phyloP scores from a whole-genome alignment of 2,113 vertebrate species.

The Charadrius vociferus region DNA sequence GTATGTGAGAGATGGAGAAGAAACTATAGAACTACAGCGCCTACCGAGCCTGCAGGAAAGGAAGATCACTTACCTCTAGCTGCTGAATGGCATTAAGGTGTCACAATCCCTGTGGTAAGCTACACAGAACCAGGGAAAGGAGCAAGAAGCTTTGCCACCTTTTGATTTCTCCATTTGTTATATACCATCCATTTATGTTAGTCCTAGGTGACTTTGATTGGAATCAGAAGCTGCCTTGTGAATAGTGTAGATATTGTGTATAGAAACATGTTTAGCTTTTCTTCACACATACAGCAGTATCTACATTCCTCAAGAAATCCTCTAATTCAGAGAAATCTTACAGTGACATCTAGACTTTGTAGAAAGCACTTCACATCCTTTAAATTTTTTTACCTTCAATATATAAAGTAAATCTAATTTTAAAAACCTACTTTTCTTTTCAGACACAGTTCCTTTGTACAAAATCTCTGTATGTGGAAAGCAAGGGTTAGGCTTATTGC shows the following conservation, averaged over 20 bases:
- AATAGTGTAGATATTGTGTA: not conserved
- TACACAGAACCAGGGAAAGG: not conserved
- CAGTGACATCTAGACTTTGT: not conserved
- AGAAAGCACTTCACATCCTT: slow-evolving; percentile 39
- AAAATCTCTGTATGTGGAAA: not conserved
- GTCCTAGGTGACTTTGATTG: slow-evolving; percentile 17
- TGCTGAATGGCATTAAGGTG: slow-evolving; percentile 11
- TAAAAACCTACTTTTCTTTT: slow-evolving; percentile 24
- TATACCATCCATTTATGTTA: not conserved
- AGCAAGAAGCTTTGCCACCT: not conserved
- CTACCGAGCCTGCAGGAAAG: not conserved
- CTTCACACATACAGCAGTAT: not conserved
- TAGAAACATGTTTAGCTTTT: slow-evolving; percentile 34
- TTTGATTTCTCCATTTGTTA: slow-evolving; percentile 36
- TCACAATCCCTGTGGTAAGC: slow-evolving; percentile 26
- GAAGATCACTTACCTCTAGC: not conserved
- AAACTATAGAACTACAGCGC: not conserved
- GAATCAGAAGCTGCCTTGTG: slow-evolving; percentile 30
- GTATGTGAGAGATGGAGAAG: not conserved
- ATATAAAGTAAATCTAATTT: slow-evolving; percentile 42
- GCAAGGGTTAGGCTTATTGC: slow-evolving; percentile 3
- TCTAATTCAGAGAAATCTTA: slow-evolving; percentile 47
- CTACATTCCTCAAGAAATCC: not conserved
- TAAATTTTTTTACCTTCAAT: not conserved
- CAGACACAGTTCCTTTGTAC: not conserved